These are phyloP conservation scores for Hemiscyllium ocellatum DNA, from an alignment of 2,113 vertebrate genomes.

Conservation along the genomic window DNA sequence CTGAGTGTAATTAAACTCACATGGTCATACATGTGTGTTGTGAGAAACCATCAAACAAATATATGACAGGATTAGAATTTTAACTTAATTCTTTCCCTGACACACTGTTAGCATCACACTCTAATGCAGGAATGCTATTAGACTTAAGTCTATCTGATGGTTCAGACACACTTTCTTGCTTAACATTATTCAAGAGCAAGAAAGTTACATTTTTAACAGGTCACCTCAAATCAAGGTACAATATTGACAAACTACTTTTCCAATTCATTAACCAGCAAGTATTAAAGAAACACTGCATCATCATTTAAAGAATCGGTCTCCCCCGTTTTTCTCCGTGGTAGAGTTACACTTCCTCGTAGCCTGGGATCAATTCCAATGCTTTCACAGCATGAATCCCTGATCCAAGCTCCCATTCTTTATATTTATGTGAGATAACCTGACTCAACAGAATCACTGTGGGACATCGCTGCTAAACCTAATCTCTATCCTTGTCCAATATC, in stretches of 20 bases:
- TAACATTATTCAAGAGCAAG: neutral
- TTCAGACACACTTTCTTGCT: neutral
- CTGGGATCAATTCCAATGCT: neutral
- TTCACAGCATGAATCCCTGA: neutral
- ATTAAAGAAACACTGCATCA: neutral
- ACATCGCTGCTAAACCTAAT: neutral
- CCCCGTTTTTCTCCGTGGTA: neutral
- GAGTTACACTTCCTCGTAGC: neutral
- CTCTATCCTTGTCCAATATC: neutral
- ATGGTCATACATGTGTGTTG: neutral
- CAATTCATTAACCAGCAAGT: neutral
- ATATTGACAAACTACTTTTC: neutral
- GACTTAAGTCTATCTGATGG: neutral
- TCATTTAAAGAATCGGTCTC: neutral
- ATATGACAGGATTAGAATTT: neutral
- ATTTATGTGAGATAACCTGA: neutral
- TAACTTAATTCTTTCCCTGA: neutral
- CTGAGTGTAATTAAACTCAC: neutral
- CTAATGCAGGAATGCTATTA: too few relatives aligned
- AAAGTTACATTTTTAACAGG: neutral
- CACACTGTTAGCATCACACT: neutral
- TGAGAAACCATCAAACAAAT: neutral
- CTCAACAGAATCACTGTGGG: neutral
- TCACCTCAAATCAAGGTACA: neutral
- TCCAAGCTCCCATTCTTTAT: neutral